phyloP scores from a whole-genome alignment of 2,888 invertebrate genomes.

The Meiosimyza decipiens region DNA sequence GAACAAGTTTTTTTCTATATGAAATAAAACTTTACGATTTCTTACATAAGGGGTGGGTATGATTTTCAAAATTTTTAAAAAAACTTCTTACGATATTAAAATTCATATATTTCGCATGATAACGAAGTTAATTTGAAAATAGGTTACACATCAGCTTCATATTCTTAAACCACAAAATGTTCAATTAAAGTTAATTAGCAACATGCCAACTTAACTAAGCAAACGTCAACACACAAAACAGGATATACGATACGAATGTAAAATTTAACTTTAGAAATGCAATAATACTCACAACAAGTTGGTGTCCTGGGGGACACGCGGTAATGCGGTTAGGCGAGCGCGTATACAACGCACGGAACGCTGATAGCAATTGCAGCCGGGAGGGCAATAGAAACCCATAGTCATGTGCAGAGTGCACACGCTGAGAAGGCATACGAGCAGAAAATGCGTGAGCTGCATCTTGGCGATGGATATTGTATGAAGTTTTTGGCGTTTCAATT shows the following conservation, averaged over 20 bases:
- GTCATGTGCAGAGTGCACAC: slow-evolving; percentile 33
- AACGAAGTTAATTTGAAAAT: too few species aligned
- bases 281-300: slow-evolving; percentile 61
- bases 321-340: slow-evolving; percentile 55
- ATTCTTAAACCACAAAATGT: too few species aligned
- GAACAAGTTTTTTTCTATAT: too few species aligned
- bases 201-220: not conserved
- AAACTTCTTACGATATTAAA: too few species aligned
- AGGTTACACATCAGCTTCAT: too few species aligned
- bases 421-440: slow-evolving; percentile 37
- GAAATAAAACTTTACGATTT: too few species aligned
- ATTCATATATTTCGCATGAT: too few species aligned
- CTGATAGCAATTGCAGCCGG: slow-evolving; percentile 60
- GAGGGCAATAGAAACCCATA: slow-evolving; percentile 53
- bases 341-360: slow-evolving; percentile 62
- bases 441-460: slow-evolving; percentile 31
- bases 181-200: not conserved
- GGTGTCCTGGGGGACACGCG: slow-evolving; percentile 61
- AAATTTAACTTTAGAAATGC: not conserved
- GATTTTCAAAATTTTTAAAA: too few species aligned
- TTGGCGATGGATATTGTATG: not conserved
- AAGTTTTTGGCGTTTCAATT: slow-evolving; percentile 15
- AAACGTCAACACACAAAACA: not conserved
- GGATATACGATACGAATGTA: not conserved
- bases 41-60: too few species aligned